Base-by-base conservation (phyloP, 1,140 invertebrate genomes). In the Bombus soroeensis region DNA sequence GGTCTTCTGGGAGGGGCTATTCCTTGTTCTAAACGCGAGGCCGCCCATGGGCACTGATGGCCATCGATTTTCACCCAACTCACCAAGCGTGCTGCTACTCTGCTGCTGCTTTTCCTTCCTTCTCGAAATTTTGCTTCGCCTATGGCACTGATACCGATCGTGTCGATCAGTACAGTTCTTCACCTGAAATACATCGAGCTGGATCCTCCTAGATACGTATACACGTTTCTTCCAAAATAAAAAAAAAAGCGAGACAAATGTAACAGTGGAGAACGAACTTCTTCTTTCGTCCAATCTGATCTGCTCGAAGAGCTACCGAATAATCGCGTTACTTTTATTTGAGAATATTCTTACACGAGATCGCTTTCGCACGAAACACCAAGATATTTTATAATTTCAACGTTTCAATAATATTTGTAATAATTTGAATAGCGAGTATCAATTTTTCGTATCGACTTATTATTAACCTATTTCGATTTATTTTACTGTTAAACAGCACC, bases 1-100 rank as follows among this genome's bases (percentile, higher is more conserved):
- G 95, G 98, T 98, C 96, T 98, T 98, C 96, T 98, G 98, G 95
- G 98, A 98, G 96, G 98, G 98, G 96, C 97, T 98, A 96, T 98
- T 98, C 96, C 98, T 97, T 94, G 98, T 98, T 96, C 97, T 98
- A 97, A 98, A 98, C 96, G 97, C 97, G 97, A 98, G 96, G 96
- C 97, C 97, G 96, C 97, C 98, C 98, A 98, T 98, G 97, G 96
- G 97, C 97, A 96, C 96, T 95, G 94, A 94, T 95, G 94, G 94
- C 94, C 94, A 95, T 95, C 94, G 94, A 95, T 95, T 95, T 94
- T 91, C 89, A 86, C 92, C 88, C 91, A 92, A 92, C 92, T 93
- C 90, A 91, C 87, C 79, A 88, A 88, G 85, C 72, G 81, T 81
- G 71, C 92, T 89, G 71, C 89, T 87, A 76, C 79, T 72, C 87